Evolutionary conservation across 1,140 invertebrate species (phyloP), one percentile per base, ranked within the genome.

Genomic region (Coelopa frigida): DNA sequence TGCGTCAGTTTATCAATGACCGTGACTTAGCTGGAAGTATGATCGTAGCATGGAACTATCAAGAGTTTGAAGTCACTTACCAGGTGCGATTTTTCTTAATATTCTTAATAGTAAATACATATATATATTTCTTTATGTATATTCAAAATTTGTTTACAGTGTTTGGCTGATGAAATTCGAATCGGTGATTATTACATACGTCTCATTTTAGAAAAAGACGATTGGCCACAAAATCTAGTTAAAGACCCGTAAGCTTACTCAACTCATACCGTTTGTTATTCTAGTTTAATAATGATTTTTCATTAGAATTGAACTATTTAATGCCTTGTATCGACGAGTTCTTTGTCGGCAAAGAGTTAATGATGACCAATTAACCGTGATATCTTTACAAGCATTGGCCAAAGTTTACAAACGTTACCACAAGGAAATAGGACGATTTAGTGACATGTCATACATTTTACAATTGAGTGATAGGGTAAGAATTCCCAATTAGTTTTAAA

Each of bases 101-200:
- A 6, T n/a, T 29, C 0, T 23, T 29, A 7, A 33, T 15, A 33
- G 4, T 21, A 37, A 11, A 33, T 17, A 37, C 11, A 39, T 7
- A 39, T 39, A 23, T 39, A 35, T n/a, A n/a, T n/a, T n/a, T n/a
- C 14, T 44, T 32, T 39, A 27, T 12, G 35, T 32, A n/a, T 31
- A 11, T 26, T 27, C n/a, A n/a, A n/a, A n/a, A n/a, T 18, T 15
- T 6, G 21, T 47, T 47, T 47, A 8, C 36, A 52, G 24, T 94
- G 92, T 65, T 76, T 99, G 31, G 82, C 85, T 46, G 93, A 98
- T 59, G 96, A 99, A 75, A 91, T 99, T 26, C 92, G 90, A 75
- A 97, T 99, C 62, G 95, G 96, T 22, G 94, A 98, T 72, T 99
- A 99, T 74, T 99, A 98, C 69, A 78, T 99, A 53, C 77, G 95